Percentiles rank a stretch among this genome's conserved stretches.
These are phyloP conservation scores for Silurus asotus DNA, from an alignment of 2,113 vertebrate species.

Conservation along the genomic window DNA sequence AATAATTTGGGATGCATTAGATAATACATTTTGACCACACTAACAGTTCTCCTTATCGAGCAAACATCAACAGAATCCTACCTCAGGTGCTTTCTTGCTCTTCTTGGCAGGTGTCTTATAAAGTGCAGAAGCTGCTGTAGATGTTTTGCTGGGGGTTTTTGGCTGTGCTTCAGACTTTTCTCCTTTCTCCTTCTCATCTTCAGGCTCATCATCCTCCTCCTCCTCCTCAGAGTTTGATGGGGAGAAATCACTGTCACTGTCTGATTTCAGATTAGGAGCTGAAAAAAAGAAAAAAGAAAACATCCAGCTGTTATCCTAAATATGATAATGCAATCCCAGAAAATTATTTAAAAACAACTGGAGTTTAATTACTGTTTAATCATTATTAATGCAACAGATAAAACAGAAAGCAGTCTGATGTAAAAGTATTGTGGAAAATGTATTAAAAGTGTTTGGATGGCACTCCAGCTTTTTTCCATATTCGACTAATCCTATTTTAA, in stretches of 20 bases:
- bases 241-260: conserved; percentile 87
- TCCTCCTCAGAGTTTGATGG: conserved; percentile 82
- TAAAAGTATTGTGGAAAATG: background rate
- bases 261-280: conserved; percentile 77
- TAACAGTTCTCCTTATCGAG: background rate
- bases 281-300: conserved; percentile 29
- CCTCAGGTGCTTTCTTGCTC: conserved; percentile 68
- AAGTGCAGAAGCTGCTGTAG: conserved; percentile 58
- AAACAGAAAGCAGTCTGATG: background rate
- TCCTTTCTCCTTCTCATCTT: conserved; percentile 55
- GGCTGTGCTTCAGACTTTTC: conserved; percentile 32
- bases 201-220: conserved; percentile 68
- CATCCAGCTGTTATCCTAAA: background rate
- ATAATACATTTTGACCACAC: background rate
- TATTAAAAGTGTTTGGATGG: background rate
- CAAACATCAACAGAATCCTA: conserved; percentile 35
- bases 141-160: conserved; percentile 67
- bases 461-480: background rate
- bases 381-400: background rate
- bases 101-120: conserved; percentile 77
- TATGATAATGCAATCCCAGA: background rate
- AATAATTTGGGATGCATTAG: background rate
- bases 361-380: background rate
- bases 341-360: background rate
- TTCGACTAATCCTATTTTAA: background rate